Conservation (phyloP, 35 echinoderm and acorn worm genomes). For the Strongylocentrotus purpuratus region DNA sequence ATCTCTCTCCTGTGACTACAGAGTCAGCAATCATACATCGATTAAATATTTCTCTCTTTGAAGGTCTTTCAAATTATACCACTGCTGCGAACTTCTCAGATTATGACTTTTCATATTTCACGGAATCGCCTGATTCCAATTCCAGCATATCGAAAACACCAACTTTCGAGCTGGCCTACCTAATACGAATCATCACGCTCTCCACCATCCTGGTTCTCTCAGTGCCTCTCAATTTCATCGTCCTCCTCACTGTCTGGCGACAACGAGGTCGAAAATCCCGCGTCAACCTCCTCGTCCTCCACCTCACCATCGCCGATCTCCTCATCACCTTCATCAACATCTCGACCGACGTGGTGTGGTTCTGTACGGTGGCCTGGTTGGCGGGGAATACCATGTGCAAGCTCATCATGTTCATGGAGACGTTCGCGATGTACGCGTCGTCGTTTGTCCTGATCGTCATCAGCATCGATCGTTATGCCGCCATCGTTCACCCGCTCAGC, state of each 20-base stretch:
- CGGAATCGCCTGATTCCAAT: background rate
- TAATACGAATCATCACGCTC: constrained; percentile 34
- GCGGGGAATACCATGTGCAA: constrained; percentile 75
- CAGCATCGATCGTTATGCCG: constrained; percentile 87
- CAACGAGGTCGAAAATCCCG: constrained; percentile 69
- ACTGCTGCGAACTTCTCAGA: background rate
- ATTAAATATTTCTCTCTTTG: background rate
- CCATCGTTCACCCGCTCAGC: constrained; percentile 83
- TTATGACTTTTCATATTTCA: background rate
- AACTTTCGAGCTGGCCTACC: constrained; percentile 37
- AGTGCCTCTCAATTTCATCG: constrained; percentile 47
- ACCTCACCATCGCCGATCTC: constrained; percentile 31
- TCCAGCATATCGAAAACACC: background rate
- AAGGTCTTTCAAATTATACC: constrained; percentile 26
- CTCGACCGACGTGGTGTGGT: constrained; percentile 28
- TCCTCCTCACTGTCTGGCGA: constrained; percentile 25
- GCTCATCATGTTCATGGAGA: constrained; percentile 60
- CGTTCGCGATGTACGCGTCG: constrained; percentile 60
- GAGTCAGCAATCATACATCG: background rate
- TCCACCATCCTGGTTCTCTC: constrained; percentile 24
- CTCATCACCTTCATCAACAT: constrained; percentile 47
- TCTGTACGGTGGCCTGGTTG: constrained; percentile 53
- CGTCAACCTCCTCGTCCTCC: constrained; percentile 71
- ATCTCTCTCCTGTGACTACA: background rate
- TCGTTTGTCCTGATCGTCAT: constrained; percentile 89